phyloP scores from a whole-genome alignment of 2,888 invertebrate genomes.

The Tetragnatha montana region DNA sequence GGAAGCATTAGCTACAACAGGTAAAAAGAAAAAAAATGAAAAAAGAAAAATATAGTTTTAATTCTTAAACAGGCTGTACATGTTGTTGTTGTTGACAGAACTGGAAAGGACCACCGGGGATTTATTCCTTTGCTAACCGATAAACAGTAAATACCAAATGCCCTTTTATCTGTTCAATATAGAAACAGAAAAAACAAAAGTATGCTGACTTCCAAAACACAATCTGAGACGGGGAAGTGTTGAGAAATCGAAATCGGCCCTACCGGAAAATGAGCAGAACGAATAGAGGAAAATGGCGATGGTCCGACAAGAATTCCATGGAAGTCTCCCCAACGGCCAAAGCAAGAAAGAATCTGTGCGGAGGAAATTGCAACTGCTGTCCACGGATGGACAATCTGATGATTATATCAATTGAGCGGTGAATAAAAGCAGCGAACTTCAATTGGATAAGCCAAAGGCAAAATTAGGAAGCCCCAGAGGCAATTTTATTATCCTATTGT shows the following conservation, averaged over 20 bases:
- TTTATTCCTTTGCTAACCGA: no score
- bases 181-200: not conserved
- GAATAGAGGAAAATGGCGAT: not conserved
- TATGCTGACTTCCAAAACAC: not conserved
- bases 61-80: no score
- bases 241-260: not conserved
- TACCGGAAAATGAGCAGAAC: not conserved
- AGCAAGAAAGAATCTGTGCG: not conserved
- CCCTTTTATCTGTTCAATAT: not conserved
- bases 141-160: no score
- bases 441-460: not conserved
- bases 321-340: not conserved
- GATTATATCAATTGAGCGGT: conserved; percentile 30
- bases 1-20: no score
- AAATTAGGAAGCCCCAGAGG: not conserved
- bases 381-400: conserved; percentile 14
- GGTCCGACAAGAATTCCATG: conserved; percentile 4
- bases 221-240: not conserved
- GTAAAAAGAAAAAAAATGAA: no score
- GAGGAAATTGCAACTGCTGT: conserved; percentile 27
- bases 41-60: no score
- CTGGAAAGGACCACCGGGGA: no score
- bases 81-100: no score
- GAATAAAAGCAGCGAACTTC: not conserved
- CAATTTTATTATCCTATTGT: not conserved